Conservation (phyloP, 1,140 invertebrate species). For the Monomorium pharaonis region DNA sequence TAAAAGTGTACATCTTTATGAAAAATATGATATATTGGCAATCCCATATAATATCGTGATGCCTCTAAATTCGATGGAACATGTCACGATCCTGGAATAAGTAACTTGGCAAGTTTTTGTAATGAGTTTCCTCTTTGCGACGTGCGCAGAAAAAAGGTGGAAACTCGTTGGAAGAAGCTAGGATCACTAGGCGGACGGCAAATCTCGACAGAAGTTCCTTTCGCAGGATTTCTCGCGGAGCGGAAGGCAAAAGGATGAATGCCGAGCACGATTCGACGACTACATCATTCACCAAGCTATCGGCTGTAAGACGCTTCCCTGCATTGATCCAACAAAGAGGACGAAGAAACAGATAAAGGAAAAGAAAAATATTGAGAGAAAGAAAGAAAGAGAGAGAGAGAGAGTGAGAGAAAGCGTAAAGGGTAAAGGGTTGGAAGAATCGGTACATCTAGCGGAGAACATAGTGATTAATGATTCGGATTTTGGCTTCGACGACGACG, state of each 20-base stretch:
- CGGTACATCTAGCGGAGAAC: conserved; percentile 42
- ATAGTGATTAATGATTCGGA: conserved; percentile 56
- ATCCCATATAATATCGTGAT: neutral
- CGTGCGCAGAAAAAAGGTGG: conserved; percentile 19
- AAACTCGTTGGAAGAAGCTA: conserved; percentile 45
- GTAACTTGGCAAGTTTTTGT: conserved; percentile 50
- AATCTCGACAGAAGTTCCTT: conserved; percentile 61
- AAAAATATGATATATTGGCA: neutral
- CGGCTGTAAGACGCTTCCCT: conserved; percentile 49
- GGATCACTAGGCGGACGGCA: conserved; percentile 47
- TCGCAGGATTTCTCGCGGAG: conserved; percentile 43
- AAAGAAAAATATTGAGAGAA: conserved; percentile 4
- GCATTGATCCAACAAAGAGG: conserved; percentile 32
- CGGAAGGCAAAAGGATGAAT: conserved; percentile 51
- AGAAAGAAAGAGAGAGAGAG: neutral
- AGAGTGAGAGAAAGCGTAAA: neutral
- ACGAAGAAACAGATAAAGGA: conserved; percentile 9
- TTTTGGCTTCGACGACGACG: conserved; percentile 46
- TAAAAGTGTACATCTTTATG: neutral
- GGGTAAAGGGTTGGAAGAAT: neutral
- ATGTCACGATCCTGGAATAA: conserved; percentile 31
- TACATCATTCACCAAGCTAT: conserved; percentile 65
- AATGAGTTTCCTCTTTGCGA: conserved; percentile 53
- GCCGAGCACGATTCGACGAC: conserved; percentile 59
- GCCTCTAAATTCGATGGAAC: conserved; percentile 12